phyloP scores from a whole-genome alignment of 2,797 vertebrate genomes.

The Lophius americanus region DNA sequence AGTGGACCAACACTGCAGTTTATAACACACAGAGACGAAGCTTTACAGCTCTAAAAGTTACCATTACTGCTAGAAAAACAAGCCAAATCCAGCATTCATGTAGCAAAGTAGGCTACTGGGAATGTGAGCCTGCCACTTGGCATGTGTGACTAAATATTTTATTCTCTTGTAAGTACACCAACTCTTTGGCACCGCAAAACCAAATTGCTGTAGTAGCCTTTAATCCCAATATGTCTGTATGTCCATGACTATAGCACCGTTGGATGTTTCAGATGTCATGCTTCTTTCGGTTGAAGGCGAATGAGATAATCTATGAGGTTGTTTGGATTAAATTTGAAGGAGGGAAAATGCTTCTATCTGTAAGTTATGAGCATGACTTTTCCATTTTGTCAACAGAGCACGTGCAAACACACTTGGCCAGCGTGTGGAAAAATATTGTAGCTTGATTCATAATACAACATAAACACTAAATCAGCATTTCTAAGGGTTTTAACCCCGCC shows the following conservation, averaged over 20 bases:
- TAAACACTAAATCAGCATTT: conserved; percentile 19
- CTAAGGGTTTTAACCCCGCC: conserved; percentile 25
- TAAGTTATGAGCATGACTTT: conserved; percentile 2
- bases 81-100: background rate
- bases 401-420: conserved; percentile 1
- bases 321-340: conserved; percentile 7
- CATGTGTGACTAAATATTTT: background rate
- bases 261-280: background rate
- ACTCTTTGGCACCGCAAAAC: background rate
- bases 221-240: background rate
- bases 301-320: background rate
- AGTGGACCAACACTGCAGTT: background rate
- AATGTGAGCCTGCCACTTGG: background rate
- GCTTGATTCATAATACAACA: conserved; percentile 8
- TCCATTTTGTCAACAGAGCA: conserved; percentile 2
- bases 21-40: background rate
- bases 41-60: conserved; percentile 1
- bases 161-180: background rate
- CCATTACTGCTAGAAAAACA: background rate
- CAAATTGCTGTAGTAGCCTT: background rate
- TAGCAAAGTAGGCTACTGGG: background rate
- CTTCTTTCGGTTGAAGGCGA: background rate
- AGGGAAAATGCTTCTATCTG: conserved; percentile 1
- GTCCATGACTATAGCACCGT: background rate
- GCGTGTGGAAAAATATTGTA: conserved; percentile 9